A percentile compares a stretch with the other conserved stretches of the same genome.
Evolutionary conservation across 2,888 invertebrate species (phyloP).

Genomic region (Eristalinus sepulchralis): DNA sequence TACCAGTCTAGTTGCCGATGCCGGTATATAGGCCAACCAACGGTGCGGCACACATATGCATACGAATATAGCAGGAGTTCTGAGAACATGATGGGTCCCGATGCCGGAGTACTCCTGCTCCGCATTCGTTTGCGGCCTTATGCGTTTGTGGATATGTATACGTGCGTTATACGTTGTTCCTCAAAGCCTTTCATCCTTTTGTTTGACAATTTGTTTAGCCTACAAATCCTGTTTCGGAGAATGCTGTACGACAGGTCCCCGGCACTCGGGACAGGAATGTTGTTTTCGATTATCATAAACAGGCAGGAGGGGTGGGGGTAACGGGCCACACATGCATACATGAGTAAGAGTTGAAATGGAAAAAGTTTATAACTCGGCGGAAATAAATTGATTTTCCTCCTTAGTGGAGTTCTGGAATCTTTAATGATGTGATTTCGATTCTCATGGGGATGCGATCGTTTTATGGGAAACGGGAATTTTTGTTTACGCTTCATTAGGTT

Average conservation of each 20-base stretch:
- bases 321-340: neutral
- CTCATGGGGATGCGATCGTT: neutral
- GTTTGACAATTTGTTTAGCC: slow-evolving; percentile 64
- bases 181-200: slow-evolving; percentile 58
- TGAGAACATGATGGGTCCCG: slow-evolving; percentile 38
- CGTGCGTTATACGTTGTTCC: slow-evolving; percentile 27
- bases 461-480: neutral
- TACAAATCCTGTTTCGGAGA: slow-evolving; percentile 56
- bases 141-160: neutral
- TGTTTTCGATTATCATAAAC: slow-evolving; percentile 39
- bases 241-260: slow-evolving; percentile 31
- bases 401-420: slow-evolving; percentile 13
- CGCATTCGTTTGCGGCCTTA: neutral
- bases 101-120: slow-evolving; percentile 20
- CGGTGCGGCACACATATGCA: neutral
- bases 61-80: neutral
- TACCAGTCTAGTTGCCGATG: slow-evolving; percentile 1
- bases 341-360: neutral
- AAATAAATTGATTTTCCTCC: slow-evolving; percentile 43
- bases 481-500: neutral
- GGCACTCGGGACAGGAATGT: slow-evolving; percentile 12
- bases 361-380: slow-evolving; percentile 13
- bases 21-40: slow-evolving; percentile 1
- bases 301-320: too few relatives aligned
- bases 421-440: slow-evolving; percentile 31